A percentile compares a stretch with the other conserved stretches of the same genome.
phyloP scores from a whole-genome alignment of 1,140 invertebrate genomes.

The Drosophila kohkoa region DNA sequence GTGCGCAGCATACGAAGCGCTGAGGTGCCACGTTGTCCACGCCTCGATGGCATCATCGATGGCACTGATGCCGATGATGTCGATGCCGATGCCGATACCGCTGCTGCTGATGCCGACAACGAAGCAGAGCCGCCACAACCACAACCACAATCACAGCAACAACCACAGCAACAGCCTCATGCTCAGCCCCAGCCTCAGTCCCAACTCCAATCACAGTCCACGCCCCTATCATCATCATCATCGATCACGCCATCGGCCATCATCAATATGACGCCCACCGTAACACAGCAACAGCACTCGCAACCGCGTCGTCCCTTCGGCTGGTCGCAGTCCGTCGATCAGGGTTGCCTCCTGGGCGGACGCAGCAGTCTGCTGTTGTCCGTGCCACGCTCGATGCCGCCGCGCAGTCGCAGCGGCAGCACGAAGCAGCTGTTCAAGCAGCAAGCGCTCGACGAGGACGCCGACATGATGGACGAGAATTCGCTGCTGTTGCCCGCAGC shows the following conservation, averaged over 20 bases:
- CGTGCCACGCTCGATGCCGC: constrained; percentile 81
- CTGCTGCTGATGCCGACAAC: too few relatives aligned
- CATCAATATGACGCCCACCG: constrained; percentile 3
- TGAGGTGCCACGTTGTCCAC: constrained; percentile 50
- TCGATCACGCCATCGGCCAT: background rate
- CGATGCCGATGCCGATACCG: constrained; percentile 11
- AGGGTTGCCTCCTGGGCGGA: constrained; percentile 54
- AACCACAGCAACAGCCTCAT: constrained; percentile 1
- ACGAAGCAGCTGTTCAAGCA: constrained; percentile 84
- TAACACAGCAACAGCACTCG: too few relatives aligned
- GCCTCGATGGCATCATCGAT: background rate
- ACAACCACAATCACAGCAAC: background rate
- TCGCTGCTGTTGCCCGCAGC: constrained; percentile 72
- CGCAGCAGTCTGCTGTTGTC: constrained; percentile 73
- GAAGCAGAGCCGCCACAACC: background rate
- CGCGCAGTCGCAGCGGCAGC: constrained; percentile 83
- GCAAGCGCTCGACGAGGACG: constrained; percentile 83
- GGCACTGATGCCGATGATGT: background rate
- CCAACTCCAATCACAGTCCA: constrained; percentile 25
- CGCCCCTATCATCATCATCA: constrained; percentile 1
- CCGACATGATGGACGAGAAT: constrained; percentile 80
- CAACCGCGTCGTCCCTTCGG: constrained; percentile 66
- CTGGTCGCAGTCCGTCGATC: constrained; percentile 80
- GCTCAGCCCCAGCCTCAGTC: background rate
- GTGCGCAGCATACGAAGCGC: constrained; percentile 79